These are phyloP conservation scores for Atta texana DNA, from an alignment of 1,140 invertebrate genomes.

Conservation along the genomic window DNA sequence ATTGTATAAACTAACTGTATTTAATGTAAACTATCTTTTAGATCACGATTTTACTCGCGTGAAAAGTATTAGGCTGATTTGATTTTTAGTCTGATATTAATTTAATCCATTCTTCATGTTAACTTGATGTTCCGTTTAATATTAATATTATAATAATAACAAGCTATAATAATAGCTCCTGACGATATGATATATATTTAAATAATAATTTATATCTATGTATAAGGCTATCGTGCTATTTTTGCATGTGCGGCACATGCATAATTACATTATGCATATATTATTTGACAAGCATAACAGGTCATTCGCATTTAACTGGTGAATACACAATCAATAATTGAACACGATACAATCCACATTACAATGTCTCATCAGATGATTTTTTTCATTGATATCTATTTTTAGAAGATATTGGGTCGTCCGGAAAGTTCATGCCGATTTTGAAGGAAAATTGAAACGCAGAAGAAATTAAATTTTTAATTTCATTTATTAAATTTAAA, in stretches of 20 bases:
- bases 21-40: neutral
- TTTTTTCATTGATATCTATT: neutral
- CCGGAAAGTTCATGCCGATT: too few relatives aligned
- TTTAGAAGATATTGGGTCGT: neutral
- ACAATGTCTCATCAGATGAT: neutral
- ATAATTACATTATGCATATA: slow-evolving; percentile 15
- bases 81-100: neutral
- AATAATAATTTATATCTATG: slow-evolving; percentile 33
- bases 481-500: too few relatives aligned
- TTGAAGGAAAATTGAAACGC: too few relatives aligned
- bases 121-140: neutral
- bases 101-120: neutral
- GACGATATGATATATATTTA: slow-evolving; percentile 14
- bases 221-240: slow-evolving; percentile 24
- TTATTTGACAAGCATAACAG: slow-evolving; percentile 17
- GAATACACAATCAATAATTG: neutral
- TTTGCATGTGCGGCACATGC: neutral
- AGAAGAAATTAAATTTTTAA: too few relatives aligned
- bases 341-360: neutral
- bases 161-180: slow-evolving; percentile 24
- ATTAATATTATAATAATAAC: slow-evolving; percentile 10
- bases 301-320: neutral
- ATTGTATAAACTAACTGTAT: too few relatives aligned
- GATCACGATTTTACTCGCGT: neutral
- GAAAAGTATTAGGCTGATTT: neutral